These are phyloP conservation scores for Chaenogobius annularis DNA, from an alignment of 2,113 vertebrate species.

Conservation along the genomic window DNA sequence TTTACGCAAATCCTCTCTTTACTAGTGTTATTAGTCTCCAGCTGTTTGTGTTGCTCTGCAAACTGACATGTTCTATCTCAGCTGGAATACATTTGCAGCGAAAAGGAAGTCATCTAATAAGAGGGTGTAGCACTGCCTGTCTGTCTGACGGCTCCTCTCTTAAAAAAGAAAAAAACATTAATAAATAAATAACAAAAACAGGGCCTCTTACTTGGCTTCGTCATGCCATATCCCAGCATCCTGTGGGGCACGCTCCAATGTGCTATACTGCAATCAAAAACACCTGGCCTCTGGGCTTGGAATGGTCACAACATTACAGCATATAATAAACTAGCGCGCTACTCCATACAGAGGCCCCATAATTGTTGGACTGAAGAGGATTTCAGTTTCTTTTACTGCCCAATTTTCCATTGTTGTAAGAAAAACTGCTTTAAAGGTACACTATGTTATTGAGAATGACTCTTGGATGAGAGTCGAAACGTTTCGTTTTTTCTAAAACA, in stretches of 20 bases:
- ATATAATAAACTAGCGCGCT: slow-evolving; percentile 73
- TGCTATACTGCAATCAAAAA: slow-evolving; percentile 73
- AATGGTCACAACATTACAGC: slow-evolving; percentile 75
- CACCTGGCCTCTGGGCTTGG: slow-evolving; percentile 74
- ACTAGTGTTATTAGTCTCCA: slow-evolving; percentile 25
- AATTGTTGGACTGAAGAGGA: slow-evolving; percentile 73
- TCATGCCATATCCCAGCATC: slow-evolving; percentile 47
- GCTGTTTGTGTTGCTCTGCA: slow-evolving; percentile 49
- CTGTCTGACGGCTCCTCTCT: slow-evolving; percentile 51
- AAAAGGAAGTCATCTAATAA: slow-evolving; percentile 62
- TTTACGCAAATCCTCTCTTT: background rate
- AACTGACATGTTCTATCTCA: slow-evolving; percentile 43
- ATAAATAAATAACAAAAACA: slow-evolving; percentile 67
- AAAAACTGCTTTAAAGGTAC: slow-evolving; percentile 37
- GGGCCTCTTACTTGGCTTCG: slow-evolving; percentile 55
- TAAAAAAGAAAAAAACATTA: slow-evolving; percentile 69
- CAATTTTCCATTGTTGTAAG: slow-evolving; percentile 66
- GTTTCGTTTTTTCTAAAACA: too few species aligned
- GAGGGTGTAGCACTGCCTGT: slow-evolving; percentile 61
- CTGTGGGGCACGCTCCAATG: slow-evolving; percentile 56
- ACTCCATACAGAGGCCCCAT: slow-evolving; percentile 74
- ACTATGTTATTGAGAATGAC: too few species aligned
- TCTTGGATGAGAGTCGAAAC: too few species aligned
- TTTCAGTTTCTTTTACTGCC: slow-evolving; percentile 56
- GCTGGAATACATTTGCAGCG: slow-evolving; percentile 58